phyloP scores from a whole-genome alignment of 2,888 invertebrate species.

The Drosophila niveifrons region DNA sequence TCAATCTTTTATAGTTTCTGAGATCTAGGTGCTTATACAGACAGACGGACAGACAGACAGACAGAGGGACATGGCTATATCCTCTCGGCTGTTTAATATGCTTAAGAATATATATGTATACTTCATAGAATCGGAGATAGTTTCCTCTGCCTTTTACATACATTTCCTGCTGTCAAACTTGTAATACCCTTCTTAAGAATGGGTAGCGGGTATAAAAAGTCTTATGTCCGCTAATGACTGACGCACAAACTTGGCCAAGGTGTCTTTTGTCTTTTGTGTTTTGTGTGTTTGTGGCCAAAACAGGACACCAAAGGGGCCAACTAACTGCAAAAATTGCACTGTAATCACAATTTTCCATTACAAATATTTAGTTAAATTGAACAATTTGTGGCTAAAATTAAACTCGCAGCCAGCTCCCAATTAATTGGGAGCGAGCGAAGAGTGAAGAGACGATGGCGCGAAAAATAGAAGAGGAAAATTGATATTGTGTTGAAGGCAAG shows the following conservation, averaged over 20 bases:
- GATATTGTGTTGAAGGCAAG: conserved; percentile 36
- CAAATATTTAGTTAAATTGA: conserved; percentile 60
- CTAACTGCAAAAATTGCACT: conserved; percentile 25
- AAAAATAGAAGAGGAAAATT: conserved; percentile 43
- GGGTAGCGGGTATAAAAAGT: not conserved
- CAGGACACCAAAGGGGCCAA: conserved; percentile 36
- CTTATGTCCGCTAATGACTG: conserved; percentile 63
- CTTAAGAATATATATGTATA: too few species aligned
- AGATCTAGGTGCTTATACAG: too few species aligned
- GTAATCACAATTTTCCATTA: conserved; percentile 55
- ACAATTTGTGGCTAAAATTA: conserved; percentile 56
- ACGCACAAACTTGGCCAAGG: conserved; percentile 26
- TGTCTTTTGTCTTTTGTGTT: conserved; percentile 31
- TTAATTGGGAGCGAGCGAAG: conserved; percentile 35
- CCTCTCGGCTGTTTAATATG: too few species aligned
- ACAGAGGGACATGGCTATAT: too few species aligned
- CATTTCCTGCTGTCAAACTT: too few species aligned
- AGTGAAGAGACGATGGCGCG: not conserved
- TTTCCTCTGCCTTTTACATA: too few species aligned
- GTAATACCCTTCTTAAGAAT: too few species aligned
- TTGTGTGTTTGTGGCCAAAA: conserved; percentile 27
- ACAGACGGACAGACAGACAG: too few species aligned
- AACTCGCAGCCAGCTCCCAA: conserved; percentile 34
- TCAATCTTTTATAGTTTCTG: too few species aligned
- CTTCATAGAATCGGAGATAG: too few species aligned